Evolutionary conservation across 2,888 invertebrate genomes (phyloP).

Genomic region (Dynastes maya): DNA sequence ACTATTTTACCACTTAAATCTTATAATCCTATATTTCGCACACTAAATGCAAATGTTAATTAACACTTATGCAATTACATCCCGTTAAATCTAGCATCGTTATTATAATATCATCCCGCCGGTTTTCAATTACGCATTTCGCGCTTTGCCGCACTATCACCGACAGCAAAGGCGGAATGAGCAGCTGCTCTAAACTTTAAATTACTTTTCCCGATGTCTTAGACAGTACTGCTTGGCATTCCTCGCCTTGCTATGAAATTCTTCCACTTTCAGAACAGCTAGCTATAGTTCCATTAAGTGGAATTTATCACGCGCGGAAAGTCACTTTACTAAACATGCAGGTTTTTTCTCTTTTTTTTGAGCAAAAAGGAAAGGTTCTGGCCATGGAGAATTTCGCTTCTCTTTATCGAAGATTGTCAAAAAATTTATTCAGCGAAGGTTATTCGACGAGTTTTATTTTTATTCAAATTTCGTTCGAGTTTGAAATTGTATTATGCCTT

Average conservation of each 20-base stretch:
- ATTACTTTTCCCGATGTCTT: constrained; percentile 6
- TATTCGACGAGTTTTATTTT: neutral
- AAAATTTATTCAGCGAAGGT: neutral
- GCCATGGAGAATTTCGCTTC: neutral
- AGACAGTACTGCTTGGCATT: neutral
- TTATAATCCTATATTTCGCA: too few relatives aligned
- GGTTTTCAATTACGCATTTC: constrained; percentile 5
- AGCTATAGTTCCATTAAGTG: neutral
- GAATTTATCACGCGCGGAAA: neutral
- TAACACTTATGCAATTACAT: neutral
- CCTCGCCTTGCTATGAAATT: neutral
- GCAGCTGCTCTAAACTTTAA: constrained; percentile 4
- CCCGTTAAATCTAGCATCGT: neutral
- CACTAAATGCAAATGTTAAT: neutral
- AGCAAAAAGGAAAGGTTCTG: neutral
- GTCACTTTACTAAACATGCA: neutral
- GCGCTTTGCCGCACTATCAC: neutral
- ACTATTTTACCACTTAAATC: too few relatives aligned
- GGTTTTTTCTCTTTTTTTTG: neutral
- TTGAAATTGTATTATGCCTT: neutral
- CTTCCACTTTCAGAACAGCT: neutral
- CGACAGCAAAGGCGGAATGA: neutral
- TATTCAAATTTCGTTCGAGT: neutral
- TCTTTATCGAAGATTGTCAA: neutral
- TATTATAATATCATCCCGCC: constrained; percentile 2